Conservation (phyloP, 2,797 vertebrate genomes). For the Calcarius lapponicus region DNA sequence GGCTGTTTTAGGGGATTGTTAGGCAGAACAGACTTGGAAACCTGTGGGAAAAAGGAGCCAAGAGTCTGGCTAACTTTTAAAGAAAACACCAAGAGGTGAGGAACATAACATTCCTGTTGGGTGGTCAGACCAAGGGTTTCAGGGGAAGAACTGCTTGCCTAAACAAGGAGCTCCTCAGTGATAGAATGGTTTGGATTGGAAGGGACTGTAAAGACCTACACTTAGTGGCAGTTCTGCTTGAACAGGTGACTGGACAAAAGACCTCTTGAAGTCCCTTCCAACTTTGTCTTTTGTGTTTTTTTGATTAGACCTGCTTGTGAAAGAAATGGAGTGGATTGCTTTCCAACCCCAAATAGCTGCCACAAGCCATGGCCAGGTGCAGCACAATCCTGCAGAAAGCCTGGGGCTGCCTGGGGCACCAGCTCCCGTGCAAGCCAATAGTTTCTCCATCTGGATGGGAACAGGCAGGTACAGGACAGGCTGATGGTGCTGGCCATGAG, state of each 20-base stretch:
- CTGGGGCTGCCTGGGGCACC: neutral
- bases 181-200: neutral
- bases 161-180: neutral
- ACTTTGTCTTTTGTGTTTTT: neutral
- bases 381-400: neutral
- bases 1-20: neutral
- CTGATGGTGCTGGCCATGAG: neutral
- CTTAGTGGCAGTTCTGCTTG: neutral
- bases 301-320: neutral
- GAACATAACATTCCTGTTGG: neutral
- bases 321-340: neutral
- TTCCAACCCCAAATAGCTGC: neutral
- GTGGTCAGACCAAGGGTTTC: neutral
- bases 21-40: neutral
- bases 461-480: neutral
- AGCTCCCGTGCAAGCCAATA: neutral
- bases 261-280: neutral
- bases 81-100: neutral
- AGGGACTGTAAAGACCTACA: neutral
- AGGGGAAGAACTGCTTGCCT: neutral
- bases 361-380: neutral
- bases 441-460: neutral
- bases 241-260: neutral
- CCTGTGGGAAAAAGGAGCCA: neutral
- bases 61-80: neutral